These are phyloP conservation scores for Phasia obesa DNA, from an alignment of 2,888 invertebrate species.

Conservation along the genomic window DNA sequence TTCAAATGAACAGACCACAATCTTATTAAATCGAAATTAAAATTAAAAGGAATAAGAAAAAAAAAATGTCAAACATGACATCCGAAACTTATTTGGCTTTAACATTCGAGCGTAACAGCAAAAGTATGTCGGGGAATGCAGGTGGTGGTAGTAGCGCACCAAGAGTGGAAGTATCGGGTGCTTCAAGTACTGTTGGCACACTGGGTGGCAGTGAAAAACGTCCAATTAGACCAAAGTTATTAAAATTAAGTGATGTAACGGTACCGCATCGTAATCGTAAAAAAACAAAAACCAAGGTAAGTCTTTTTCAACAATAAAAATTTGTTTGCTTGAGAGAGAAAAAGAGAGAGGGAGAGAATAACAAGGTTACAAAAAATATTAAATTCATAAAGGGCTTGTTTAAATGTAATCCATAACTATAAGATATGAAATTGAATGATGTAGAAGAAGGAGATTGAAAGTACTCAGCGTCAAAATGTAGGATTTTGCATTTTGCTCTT, in stretches of 20 bases:
- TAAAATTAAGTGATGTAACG: conserved; percentile 81
- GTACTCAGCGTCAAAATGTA: not conserved
- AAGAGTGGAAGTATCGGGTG: not conserved
- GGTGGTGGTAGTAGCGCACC: conserved; percentile 21
- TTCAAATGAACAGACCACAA: conserved; percentile 11
- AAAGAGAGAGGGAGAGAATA: not conserved
- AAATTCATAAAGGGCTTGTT: conserved; percentile 1
- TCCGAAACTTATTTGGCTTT: conserved; percentile 81
- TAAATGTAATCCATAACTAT: conserved; percentile 8
- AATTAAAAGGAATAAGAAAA: not conserved
- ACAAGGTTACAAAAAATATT: conserved; percentile 8
- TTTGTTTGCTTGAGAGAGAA: not conserved
- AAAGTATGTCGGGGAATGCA: conserved; percentile 68
- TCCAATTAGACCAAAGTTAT: conserved; percentile 80
- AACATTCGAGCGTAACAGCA: conserved; percentile 78
- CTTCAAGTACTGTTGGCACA: conserved; percentile 11
- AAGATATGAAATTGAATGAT: not conserved
- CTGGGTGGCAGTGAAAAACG: conserved; percentile 74
- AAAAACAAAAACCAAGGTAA: conserved; percentile 82
- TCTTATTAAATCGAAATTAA: conserved; percentile 21
- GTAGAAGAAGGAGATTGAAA: not conserved
- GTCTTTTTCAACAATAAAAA: conserved; percentile 52
- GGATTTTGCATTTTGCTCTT: not conserved
- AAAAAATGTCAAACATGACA: conserved; percentile 78
- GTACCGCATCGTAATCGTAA: conserved; percentile 81